phyloP scores from a whole-genome alignment of 2,888 invertebrate species.

The Eupelmus urozonus region DNA sequence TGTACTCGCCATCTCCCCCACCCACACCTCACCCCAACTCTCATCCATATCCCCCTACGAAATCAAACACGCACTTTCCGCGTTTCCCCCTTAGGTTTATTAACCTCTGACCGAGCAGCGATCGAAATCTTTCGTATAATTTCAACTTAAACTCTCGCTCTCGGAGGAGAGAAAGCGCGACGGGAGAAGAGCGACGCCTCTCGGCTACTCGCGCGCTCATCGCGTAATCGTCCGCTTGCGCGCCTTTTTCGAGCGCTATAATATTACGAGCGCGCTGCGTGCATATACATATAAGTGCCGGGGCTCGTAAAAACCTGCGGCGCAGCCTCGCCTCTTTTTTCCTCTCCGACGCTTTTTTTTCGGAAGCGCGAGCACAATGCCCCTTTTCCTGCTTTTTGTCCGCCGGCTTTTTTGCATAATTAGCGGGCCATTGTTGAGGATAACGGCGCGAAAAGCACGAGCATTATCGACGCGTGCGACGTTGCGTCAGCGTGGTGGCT shows the following conservation, averaged over 20 bases:
- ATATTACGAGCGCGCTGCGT: too few species aligned
- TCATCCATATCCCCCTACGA: constrained; percentile 10
- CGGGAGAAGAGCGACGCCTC: neutral
- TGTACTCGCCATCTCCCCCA: constrained; percentile 20
- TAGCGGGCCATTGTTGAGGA: constrained; percentile 49
- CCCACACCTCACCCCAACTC: too few species aligned
- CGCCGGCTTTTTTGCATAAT: constrained; percentile 32
- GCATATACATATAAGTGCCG: constrained; percentile 6
- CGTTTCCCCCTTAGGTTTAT: constrained; percentile 18
- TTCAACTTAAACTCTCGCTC: neutral
- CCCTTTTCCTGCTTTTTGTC: neutral
- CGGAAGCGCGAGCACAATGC: constrained; percentile 4
- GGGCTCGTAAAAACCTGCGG: neutral
- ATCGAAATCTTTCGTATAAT: constrained; percentile 3
- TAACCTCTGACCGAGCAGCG: constrained; percentile 32
- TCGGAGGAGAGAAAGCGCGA: constrained; percentile 1
- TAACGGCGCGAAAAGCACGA: constrained; percentile 34
- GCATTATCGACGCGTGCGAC: neutral
- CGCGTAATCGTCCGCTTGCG: too few species aligned
- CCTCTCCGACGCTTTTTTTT: neutral
- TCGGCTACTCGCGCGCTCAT: constrained; percentile 15
- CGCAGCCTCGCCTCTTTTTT: constrained; percentile 1
- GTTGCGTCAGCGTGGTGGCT: constrained; percentile 14
- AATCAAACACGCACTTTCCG: neutral
- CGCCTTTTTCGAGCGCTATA: too few species aligned